Conservation (phyloP, 1,140 invertebrate species). For the Papilio polytes region DNA sequence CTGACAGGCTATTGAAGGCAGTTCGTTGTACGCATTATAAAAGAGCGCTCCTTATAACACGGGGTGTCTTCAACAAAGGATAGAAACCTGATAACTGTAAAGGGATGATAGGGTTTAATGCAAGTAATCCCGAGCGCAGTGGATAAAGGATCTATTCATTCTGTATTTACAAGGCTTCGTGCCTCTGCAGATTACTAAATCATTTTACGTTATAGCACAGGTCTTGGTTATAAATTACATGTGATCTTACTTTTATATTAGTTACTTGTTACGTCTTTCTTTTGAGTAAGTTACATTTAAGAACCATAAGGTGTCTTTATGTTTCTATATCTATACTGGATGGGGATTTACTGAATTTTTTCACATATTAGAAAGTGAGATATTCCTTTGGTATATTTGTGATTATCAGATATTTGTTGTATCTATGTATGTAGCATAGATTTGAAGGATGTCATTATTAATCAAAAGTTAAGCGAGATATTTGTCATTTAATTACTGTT, state of each 20-base stretch:
- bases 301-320: not conserved
- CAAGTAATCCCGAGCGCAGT: not conserved
- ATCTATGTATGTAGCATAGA: not conserved
- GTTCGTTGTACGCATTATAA: not conserved
- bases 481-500: not conserved
- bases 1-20: not conserved
- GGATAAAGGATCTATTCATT: not conserved
- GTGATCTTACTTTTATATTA: not conserved
- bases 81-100: not conserved
- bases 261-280: not conserved
- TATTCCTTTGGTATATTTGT: too few relatives aligned
- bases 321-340: too few relatives aligned
- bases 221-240: not conserved
- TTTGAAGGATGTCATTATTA: not conserved
- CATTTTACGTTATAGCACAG: not conserved
- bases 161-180: not conserved
- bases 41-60: not conserved
- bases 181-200: not conserved
- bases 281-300: not conserved
- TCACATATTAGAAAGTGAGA: too few relatives aligned
- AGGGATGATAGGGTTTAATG: not conserved
- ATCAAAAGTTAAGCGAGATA: not conserved
- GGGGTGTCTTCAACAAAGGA: constrained; percentile 2
- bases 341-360: too few relatives aligned
- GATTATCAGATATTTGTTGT: not conserved